Conservation (phyloP, 2,888 invertebrate species). For the Celastrina argiolus region DNA sequence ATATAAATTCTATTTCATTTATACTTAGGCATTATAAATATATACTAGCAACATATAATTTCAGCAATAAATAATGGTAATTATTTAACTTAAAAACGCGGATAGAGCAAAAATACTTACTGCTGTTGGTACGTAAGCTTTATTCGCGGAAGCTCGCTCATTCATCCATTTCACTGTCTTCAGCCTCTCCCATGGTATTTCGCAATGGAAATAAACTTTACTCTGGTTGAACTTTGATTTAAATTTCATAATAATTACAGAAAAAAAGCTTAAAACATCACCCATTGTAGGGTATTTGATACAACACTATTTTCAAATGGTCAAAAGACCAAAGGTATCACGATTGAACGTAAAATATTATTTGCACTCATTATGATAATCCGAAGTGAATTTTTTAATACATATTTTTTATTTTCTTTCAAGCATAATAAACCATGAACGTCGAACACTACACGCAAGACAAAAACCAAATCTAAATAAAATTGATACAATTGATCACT, state of each 20-base stretch:
- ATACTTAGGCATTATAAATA: not conserved
- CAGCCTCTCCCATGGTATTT: constrained; percentile 67
- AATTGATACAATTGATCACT: too few species aligned
- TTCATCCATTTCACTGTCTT: constrained; percentile 87
- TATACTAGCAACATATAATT: not conserved
- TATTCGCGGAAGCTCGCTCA: constrained; percentile 82
- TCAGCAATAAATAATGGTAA: not conserved
- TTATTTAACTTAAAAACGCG: not conserved
- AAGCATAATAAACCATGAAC: constrained; percentile 28
- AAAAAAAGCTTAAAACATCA: constrained; percentile 72
- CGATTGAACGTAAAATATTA: constrained; percentile 46
- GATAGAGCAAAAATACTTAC: constrained; percentile 50
- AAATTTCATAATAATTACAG: constrained; percentile 75
- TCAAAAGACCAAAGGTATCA: constrained; percentile 59
- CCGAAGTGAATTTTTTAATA: constrained; percentile 56
- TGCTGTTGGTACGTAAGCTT: constrained; percentile 90
- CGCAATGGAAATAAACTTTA: constrained; percentile 66
- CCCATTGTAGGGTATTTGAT: constrained; percentile 50
- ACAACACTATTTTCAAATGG: constrained; percentile 47
- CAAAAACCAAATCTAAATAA: constrained; percentile 23
- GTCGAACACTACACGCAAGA: constrained; percentile 41
- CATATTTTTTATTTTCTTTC: constrained; percentile 31
- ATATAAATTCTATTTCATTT: not conserved
- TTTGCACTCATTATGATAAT: constrained; percentile 58
- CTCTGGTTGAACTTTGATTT: constrained; percentile 73